Base-by-base conservation (phyloP, 2,888 invertebrate genomes). In the Troilus luridus region DNA sequence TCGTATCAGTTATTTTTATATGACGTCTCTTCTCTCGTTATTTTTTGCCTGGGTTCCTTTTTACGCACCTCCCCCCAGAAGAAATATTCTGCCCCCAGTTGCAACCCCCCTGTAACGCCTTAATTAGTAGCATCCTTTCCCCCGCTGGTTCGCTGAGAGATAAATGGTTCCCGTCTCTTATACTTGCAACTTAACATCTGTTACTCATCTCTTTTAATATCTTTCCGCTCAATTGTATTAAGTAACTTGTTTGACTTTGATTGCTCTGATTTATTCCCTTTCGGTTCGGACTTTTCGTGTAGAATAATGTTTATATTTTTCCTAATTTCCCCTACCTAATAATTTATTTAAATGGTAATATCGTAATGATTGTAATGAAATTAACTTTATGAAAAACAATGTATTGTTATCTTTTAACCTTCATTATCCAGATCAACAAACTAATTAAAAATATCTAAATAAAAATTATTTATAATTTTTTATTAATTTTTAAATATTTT, bases 141-240 rank as follows among this genome's bases (percentile, higher is more conserved):
- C 85, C 56, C 56, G 85, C n/a, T 85, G 10, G 56, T 85, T 56
- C 56, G 12, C 56, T 5, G 21, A 10, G 11, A 85, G 54, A 85
- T 85, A 85, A 85, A 85, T 85, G 85, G 85, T 85, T 85, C 85
- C 85, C 56, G 85, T 56, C 85, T 85, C 56, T 85, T 85, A 58
- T 85, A 85, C 85, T 85, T 85, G 85, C 56, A 85, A 85, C 85
- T 85, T 58, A 85, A 54, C 85, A 85, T 85, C 85, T 85, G 85
- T 85, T 85, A 56, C 56, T 56, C n/a, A 85, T 85, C 85, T 58
- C 21, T 5, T 56, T 85, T 85, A 85, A 85, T 85, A 58, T 85
- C 85, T 85, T 85, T 85, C 85, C 85, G 56, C 85, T 85, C 85
- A 85, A 85, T 85, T 85, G 56, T 85, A 10, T 85, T 58, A 85